Base-by-base conservation (phyloP, 2,797 vertebrate genomes). In the Potorous gilbertii region DNA sequence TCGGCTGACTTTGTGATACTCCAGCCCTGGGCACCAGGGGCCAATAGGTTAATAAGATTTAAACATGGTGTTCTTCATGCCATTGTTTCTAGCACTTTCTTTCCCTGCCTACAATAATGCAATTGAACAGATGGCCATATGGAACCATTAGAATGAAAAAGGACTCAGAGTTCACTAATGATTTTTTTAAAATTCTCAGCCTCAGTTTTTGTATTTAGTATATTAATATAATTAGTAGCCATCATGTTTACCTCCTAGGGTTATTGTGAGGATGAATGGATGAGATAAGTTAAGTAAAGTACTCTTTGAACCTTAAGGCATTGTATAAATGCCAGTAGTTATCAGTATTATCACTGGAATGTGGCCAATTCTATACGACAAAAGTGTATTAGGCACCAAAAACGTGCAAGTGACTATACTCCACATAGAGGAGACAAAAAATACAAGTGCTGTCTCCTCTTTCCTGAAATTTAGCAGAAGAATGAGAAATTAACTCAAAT, bases 131-230 rank as follows among this genome's bases (percentile, higher is more conserved):
- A 92, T 94, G 97, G 97, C 91, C 92, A 96, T 54, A 0, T 95
- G 96, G 93, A 96, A 94, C 5, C 97, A 98, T 96, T 97, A 31
- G 95, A 98, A 96, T 96, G 98, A 95, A 97, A 96, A 97, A 96
- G 97, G 92, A 54, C 96, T 0, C 96, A 97, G 95, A 94, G 97
- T 93, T 97, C 96, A 54, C 97, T 95, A 96, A 95, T 96, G 92
- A 96, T 97, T 94, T 81, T 50, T 87, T 95, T 96, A 93, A 97
- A 96, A 93, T 95, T 94, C 55, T 87, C 74, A 10, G 40, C 40
- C 21, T 87, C 74, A 87, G 74, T 87, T 87, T 87, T 40, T 93
- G 96, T 91, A 50, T 97, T 96, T 97, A 94, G 92, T 92, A 94
- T 28, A 27, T 46, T 50, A 4, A 3, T 87, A 27, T 50, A 87